Evolutionary conservation across 2,888 invertebrate species (phyloP).

Genomic region (Labia minor): DNA sequence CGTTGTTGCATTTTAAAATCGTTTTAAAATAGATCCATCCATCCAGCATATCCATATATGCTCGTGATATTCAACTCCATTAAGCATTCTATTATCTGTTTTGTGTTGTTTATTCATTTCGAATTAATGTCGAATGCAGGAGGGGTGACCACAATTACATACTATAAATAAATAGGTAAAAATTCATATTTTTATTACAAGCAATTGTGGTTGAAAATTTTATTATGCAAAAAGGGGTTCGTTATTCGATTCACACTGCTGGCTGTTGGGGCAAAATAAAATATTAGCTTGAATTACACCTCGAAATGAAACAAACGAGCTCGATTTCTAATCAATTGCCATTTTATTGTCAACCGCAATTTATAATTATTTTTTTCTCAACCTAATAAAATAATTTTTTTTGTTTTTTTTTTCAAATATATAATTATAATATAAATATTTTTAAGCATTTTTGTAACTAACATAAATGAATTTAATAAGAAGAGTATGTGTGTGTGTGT

Average conservation of each 20-base stretch:
- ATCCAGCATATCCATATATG: too few relatives aligned
- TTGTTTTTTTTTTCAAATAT: too few relatives aligned
- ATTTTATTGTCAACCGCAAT: background rate
- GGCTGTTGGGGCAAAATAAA: too few relatives aligned
- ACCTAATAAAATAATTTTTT: background rate
- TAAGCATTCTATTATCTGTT: conserved; percentile 6
- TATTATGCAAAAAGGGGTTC: background rate
- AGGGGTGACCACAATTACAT: background rate
- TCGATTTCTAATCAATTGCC: too few relatives aligned
- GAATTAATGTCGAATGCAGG: conserved; percentile 3
- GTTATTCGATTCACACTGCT: too few relatives aligned
- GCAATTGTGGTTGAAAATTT: conserved; percentile 1
- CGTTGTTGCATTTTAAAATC: background rate
- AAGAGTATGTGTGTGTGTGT: too few relatives aligned
- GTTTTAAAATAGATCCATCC: background rate
- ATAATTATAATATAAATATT: background rate
- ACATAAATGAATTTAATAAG: too few relatives aligned
- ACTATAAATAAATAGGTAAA: background rate
- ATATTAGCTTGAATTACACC: background rate
- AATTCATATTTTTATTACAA: conserved; percentile 13
- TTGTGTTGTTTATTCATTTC: background rate
- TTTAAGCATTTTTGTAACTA: background rate
- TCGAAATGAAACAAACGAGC: background rate
- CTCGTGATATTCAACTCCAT: background rate
- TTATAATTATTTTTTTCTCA: background rate